Conservation (phyloP, 2,888 invertebrate species). For the Corythucha ciliata region DNA sequence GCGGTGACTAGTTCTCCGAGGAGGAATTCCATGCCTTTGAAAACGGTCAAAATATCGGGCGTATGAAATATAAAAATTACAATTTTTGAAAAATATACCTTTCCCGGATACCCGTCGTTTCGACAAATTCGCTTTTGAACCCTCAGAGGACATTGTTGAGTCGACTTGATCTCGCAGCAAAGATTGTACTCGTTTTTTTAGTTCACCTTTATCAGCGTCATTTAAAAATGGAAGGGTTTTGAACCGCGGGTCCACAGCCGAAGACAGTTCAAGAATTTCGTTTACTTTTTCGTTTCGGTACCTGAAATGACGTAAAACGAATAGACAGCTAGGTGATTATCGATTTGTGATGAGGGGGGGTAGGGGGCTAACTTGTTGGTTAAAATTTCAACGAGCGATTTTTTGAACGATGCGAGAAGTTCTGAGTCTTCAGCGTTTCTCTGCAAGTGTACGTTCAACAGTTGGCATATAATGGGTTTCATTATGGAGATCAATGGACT, state of each 20-base stretch:
- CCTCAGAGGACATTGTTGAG: slow-evolving; percentile 2
- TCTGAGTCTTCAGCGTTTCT: slow-evolving; percentile 35
- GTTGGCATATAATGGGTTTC: slow-evolving; percentile 46
- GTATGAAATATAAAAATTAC: too few species aligned
- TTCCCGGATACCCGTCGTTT: slow-evolving; percentile 25
- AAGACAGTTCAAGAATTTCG: slow-evolving; percentile 43
- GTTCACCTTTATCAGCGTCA: slow-evolving; percentile 42
- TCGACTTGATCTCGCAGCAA: slow-evolving; percentile 15
- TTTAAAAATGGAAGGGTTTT: slow-evolving; percentile 44
- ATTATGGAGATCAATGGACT: slow-evolving; percentile 44
- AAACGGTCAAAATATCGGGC: too few species aligned
- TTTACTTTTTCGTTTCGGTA: slow-evolving; percentile 42
- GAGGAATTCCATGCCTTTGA: slow-evolving; percentile 44
- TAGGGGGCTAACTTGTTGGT: slow-evolving; percentile 26
- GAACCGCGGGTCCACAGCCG: slow-evolving; percentile 45
- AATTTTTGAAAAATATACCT: too few species aligned
- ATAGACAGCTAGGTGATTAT: too few species aligned
- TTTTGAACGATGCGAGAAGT: slow-evolving; percentile 19
- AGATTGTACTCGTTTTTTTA: slow-evolving; percentile 31
- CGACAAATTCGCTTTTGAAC: slow-evolving; percentile 13
- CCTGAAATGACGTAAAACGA: slow-evolving; percentile 36
- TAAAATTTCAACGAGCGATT: slow-evolving; percentile 16
- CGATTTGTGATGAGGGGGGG: too few species aligned
- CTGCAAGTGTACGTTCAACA: slow-evolving; percentile 44
- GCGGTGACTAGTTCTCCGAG: slow-evolving; percentile 41